Evolutionary conservation across 35 echinoderm and acorn worm species (phyloP), one percentile per base, ranked within the genome.

Genomic region (Lytechinus pictus): DNA sequence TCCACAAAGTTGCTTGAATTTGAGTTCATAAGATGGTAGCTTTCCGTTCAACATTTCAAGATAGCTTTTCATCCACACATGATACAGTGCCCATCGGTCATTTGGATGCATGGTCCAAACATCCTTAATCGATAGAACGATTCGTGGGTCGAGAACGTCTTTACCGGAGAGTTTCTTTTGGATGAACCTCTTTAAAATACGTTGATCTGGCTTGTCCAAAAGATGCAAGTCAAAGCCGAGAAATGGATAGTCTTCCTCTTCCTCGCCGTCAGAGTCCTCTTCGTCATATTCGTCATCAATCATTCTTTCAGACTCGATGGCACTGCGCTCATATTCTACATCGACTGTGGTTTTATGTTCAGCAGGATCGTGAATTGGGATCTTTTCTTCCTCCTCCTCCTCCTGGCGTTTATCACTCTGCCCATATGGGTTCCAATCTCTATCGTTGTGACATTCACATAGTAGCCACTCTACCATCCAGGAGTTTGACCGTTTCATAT

Each of bases 61-160:
- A 29, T 86, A 97, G 13, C 66, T 16, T 1, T 16, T 10, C 16
- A 97, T 21, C 98, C 98, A 98, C 6, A 94, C 86, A 12, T 95
- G 95, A 54, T 97, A 99, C 4, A 99, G 57, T 79, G 95, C 55
- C 98, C 98, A 99, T 94, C 95, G 87, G 51, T 95, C 89, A 57
- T 95, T 52, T 86, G 97, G 54, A 19, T 86, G 52, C 8, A 98
- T 86, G 14, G 91, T 86, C 95, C 96, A 96, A 11, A 97, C 86
- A 88, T 98, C 92, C 8, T 14, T 44, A 29, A 90, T 90, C 11
- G 28, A 14, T 14, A 51, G 29, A 90, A 90, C 10, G 24, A 16
- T 4, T 52, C 29, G 28, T 33, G 88, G 88, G 52, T 90, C 88
- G n/a, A 90, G 9, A 12, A 44, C 52, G 52, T 90, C 88, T 90